Evolutionary conservation across 2,797 vertebrate genomes (phyloP).

Genomic region (Sebastes hubbsi): DNA sequence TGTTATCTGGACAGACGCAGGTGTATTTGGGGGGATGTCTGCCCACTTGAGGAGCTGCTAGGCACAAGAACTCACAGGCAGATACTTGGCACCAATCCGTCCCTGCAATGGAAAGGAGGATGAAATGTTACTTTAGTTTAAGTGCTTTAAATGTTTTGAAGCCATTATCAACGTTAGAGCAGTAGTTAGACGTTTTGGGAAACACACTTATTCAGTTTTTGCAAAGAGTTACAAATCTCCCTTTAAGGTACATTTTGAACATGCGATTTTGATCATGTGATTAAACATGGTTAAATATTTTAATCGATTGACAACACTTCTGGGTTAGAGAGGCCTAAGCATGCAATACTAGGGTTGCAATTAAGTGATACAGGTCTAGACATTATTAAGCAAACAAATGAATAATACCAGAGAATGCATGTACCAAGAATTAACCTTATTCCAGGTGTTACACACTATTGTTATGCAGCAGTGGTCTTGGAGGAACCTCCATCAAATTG

Average conservation of each 20-base stretch:
- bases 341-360: no score
- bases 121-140: not conserved
- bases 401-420: not conserved
- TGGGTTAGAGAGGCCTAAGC: not conserved
- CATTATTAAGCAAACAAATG: no score
- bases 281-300: no score
- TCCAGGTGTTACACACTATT: not conserved
- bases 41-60: slow-evolving; percentile 89
- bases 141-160: not conserved
- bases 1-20: slow-evolving; percentile 87
- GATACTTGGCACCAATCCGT: slow-evolving; percentile 86
- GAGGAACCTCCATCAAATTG: not conserved
- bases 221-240: no score
- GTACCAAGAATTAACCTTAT: not conserved
- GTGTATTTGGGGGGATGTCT: slow-evolving; percentile 88
- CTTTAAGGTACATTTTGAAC: no score
- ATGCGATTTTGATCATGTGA: no score
- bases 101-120: slow-evolving; percentile 69
- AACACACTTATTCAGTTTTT: not conserved
- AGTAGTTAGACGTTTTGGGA: not conserved
- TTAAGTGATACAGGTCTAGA: no score
- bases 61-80: slow-evolving; percentile 89
- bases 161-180: not conserved
- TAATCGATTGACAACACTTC: no score
- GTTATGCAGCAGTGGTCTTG: not conserved